Evolutionary conservation across 2,113 vertebrate species (phyloP).

Genomic region (Shinisaurus crocodilurus): DNA sequence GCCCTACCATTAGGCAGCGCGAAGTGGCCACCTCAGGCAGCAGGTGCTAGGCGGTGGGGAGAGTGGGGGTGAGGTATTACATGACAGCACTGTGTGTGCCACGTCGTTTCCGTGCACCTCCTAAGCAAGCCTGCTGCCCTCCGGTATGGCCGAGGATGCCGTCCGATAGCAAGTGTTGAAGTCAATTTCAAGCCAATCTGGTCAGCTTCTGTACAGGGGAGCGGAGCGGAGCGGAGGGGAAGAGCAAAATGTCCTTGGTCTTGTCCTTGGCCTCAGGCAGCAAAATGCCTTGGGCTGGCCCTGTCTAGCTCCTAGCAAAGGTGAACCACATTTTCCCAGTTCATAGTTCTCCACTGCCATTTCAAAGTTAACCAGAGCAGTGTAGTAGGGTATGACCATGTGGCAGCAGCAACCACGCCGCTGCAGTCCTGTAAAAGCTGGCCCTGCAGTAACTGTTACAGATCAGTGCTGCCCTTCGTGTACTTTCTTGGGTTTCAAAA

Average conservation of each 20-base stretch:
- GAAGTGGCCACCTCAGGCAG: not conserved
- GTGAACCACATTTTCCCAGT: not conserved
- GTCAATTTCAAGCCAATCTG: too few species aligned
- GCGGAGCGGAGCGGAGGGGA: too few species aligned
- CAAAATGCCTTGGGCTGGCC: not conserved
- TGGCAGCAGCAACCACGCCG: not conserved
- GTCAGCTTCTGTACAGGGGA: too few species aligned
- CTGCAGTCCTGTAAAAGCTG: not conserved
- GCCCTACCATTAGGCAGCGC: not conserved
- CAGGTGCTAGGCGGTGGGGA: not conserved
- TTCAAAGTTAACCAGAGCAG: not conserved
- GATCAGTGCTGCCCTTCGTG: not conserved
- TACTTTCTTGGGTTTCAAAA: not conserved
- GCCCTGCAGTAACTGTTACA: not conserved
- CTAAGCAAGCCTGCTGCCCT: too few species aligned
- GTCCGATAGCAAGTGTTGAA: too few species aligned
- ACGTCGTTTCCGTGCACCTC: too few species aligned
- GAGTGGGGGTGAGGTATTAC: too few species aligned
- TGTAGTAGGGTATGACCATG: not conserved
- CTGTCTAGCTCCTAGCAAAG: not conserved
- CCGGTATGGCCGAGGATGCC: too few species aligned
- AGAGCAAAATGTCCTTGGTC: too few species aligned
- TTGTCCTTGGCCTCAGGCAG: too few species aligned
- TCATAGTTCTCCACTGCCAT: not conserved
- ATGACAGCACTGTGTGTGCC: too few species aligned